Evolutionary conservation across 2,888 invertebrate species (phyloP), one percentile per base, ranked within the genome.

Genomic region (Lathronympha strigana): DNA sequence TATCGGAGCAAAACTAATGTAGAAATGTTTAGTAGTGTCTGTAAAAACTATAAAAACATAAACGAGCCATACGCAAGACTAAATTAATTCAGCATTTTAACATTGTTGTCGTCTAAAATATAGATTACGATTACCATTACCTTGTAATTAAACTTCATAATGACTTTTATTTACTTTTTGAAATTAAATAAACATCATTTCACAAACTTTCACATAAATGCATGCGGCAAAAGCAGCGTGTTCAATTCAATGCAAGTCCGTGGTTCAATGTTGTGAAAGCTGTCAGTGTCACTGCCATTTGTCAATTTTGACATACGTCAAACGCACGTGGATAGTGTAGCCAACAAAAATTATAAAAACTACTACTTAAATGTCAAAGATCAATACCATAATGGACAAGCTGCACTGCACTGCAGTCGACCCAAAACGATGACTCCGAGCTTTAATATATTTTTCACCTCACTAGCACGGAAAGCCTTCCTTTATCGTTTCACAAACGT

Each of bases 141-240:
- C 84, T 87, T 90, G 69, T 89, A 91, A 74, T 91, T 90, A 71
- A 84, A 91, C 78, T 89, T 90, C 91, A 91, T 91, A 63, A 69
- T 80, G 47, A n/a, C 15, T 54, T 47, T 25, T 6, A 38, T 19
- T 40, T 21, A n/a, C 13, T 40, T 25, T 33, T 33, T 1, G 28
- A 13, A 5, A 3, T 40, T 11, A 15, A 38, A 47, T 31, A 21
- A 47, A 9, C 6, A 38, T 25, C 19, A 9, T 19, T 3, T 43
- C 40, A 15, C 45, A 38, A 43, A 33, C 9, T 33, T 11, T 11
- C 11, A 8, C 23, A 45, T 47, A n/a, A 5, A 17, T 17, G 38
- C 17, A 49, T 60, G 23, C 49, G 49, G 36, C 25, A 36, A 61
- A 40, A 6, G 21, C 25, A 47, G 66, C 66, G 61, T 66, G 66